Evolutionary conservation across 23 tunicate species (phyloP).

Genomic region (Styela plicata): DNA sequence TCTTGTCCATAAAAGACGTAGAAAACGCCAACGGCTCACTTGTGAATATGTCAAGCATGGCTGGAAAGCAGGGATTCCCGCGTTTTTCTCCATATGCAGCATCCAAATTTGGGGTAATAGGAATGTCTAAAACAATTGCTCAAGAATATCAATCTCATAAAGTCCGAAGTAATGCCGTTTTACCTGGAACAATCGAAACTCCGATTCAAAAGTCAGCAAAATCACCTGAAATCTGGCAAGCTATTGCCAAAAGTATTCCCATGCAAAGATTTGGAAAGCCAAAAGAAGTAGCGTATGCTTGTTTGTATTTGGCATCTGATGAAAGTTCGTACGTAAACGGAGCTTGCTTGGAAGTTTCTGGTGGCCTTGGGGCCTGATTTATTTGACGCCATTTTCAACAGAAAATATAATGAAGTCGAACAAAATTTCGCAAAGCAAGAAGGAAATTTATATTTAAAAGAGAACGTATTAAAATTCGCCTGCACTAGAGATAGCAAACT

Average conservation of each 20-base stretch:
- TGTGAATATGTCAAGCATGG: slow-evolving; percentile 64
- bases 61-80: slow-evolving; percentile 34
- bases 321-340: too few species aligned
- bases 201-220: not conserved
- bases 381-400: too few species aligned
- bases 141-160: slow-evolving; percentile 35
- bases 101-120: slow-evolving; percentile 76
- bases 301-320: slow-evolving; percentile 7
- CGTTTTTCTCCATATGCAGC: slow-evolving; percentile 50
- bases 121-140: slow-evolving; percentile 62
- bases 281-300: not conserved
- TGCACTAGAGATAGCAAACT: too few species aligned
- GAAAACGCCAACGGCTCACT: slow-evolving; percentile 23
- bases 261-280: not conserved
- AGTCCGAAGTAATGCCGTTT: slow-evolving; percentile 9
- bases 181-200: slow-evolving; percentile 11
- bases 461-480: too few species aligned
- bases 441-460: too few species aligned
- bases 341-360: too few species aligned
- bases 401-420: too few species aligned
- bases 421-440: too few species aligned
- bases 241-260: not conserved
- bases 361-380: too few species aligned
- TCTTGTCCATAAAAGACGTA: slow-evolving; percentile 15
- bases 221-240: not conserved